A percentile compares a stretch with the other conserved stretches of the same genome.
These are phyloP conservation scores for Drosophila pseudotakahashii DNA, from an alignment of 2,888 invertebrate species.

Conservation along the genomic window DNA sequence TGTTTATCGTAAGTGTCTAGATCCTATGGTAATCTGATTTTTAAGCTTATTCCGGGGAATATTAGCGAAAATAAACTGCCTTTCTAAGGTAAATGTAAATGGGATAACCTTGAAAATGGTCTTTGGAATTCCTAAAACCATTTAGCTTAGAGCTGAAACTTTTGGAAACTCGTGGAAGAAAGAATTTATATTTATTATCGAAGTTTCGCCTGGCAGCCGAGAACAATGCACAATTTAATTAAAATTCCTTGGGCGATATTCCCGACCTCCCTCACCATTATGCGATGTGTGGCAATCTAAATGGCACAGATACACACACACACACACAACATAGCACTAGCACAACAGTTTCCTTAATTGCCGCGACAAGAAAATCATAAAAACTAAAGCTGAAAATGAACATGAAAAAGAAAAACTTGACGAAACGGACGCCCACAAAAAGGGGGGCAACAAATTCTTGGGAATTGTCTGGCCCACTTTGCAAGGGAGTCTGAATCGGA, in stretches of 20 bases:
- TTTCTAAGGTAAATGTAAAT: background rate
- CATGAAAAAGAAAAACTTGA: constrained; percentile 8
- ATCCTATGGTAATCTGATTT: too few relatives aligned
- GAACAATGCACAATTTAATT: constrained; percentile 33
- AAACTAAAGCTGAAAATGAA: constrained; percentile 27
- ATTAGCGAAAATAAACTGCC: background rate
- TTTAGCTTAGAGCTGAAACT: too few relatives aligned
- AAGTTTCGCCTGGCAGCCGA: background rate
- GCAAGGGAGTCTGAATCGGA: constrained; percentile 22
- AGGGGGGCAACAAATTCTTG: constrained; percentile 18
- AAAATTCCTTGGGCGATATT: constrained; percentile 15
- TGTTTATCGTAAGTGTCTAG: background rate
- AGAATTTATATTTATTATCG: background rate
- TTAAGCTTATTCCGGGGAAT: background rate
- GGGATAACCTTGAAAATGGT: too few relatives aligned
- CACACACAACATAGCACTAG: constrained; percentile 16
- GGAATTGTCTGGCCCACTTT: constrained; percentile 35
- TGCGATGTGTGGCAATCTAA: constrained; percentile 30
- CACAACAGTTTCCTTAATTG: constrained; percentile 34
- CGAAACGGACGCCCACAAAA: constrained; percentile 24
- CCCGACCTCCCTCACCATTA: constrained; percentile 40
- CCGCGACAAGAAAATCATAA: constrained; percentile 30
- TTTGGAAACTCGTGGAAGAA: background rate
- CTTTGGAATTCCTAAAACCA: too few relatives aligned
- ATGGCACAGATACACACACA: background rate